These are phyloP conservation scores for Tetrax tetrax DNA, from an alignment of 2,113 vertebrate genomes.

Conservation along the genomic window DNA sequence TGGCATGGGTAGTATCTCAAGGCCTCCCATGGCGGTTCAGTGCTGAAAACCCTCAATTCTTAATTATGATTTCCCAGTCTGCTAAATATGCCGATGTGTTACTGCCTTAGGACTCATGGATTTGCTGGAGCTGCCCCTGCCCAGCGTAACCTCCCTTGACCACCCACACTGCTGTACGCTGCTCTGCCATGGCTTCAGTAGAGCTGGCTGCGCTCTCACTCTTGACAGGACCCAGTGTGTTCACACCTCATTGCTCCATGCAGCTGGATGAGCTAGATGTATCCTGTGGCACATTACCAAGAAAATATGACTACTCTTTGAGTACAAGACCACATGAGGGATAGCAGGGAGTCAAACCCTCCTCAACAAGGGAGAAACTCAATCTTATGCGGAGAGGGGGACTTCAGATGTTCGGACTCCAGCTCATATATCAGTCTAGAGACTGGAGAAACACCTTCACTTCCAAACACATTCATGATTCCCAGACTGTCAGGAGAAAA, in stretches of 20 bases:
- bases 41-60: not conserved
- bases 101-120: not conserved
- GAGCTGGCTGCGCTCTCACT: not conserved
- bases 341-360: not conserved
- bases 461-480: not conserved
- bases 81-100: not conserved
- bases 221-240: not conserved
- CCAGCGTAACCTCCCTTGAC: not conserved
- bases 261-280: not conserved
- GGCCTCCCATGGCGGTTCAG: not conserved
- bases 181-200: not conserved
- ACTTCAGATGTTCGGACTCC: not conserved
- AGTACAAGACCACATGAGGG: not conserved
- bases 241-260: not conserved
- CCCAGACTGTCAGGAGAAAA: conserved; percentile 13
- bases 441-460: not conserved
- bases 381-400: not conserved
- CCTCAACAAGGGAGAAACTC: not conserved
- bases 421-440: not conserved
- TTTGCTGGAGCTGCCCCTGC: not conserved
- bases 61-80: not conserved
- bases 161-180: fast-evolving
- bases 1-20: not conserved
- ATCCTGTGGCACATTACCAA: not conserved
- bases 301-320: not conserved